Base-by-base conservation (phyloP, 2,888 invertebrate genomes). In the Drosophila kanekoi region DNA sequence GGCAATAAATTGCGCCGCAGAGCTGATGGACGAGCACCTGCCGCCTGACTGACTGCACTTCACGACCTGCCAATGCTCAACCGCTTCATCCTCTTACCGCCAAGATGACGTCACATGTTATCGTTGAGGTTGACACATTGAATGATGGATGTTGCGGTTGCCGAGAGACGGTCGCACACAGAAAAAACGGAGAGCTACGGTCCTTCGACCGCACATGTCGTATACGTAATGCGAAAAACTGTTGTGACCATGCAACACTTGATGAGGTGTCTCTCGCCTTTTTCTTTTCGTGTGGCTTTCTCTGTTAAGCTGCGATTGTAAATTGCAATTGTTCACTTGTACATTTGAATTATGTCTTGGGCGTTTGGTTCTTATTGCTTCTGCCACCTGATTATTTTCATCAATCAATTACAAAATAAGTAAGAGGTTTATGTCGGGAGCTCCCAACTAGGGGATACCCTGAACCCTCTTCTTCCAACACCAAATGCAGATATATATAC, bases 91-190 rank as follows among this genome's bases (percentile, higher is more conserved):
- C 41, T 45, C 51, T 20, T 16, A 41, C 53, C 41, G 37, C 53
- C 41, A 48, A 54, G 51, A 60, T 54, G 58, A 60, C 53, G 57
- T 62, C 67, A 58, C 70, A 56, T 59, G 68, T 67, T 77, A 60
- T 48, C 67, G 56, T 58, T 40, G 43, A 41, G 57, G 60, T 71
- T 67, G 67, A 62, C 81, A 64, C 64, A 64, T 68, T 68, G 53
- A 48, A 79, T 81, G 87, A 87, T 84, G 72, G 84, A 81, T 83
- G 81, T 64, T 83, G 84, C 49, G 84, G 77, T 71, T 83, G 67
- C 51, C 33, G 44, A 44, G 44, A 20, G 63, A 45, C 62, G 62
- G 57, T 62, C 48, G 41, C 54, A 37, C 4, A 56, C 60, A 52
- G 35, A 53, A 53, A 10, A 8, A n/a, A 11, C 18, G n/a, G 33